Percentiles rank a stretch among this genome's conserved stretches.
Evolutionary conservation across 2,888 invertebrate genomes (phyloP).

Genomic region (Oscheius sp.): DNA sequence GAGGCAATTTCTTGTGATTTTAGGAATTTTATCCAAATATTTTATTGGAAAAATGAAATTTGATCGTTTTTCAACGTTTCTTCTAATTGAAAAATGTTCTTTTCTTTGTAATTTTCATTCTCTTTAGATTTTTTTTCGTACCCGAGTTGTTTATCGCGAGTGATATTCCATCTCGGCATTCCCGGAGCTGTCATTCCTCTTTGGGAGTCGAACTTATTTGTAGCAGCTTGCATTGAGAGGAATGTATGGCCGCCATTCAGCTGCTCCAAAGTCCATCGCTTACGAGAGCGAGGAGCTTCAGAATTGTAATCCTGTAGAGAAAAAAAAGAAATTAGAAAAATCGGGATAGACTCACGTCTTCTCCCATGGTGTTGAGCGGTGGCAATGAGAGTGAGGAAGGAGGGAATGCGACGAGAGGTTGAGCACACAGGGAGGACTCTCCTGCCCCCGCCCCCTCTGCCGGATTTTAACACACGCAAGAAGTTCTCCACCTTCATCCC

Average conservation of each 20-base stretch:
- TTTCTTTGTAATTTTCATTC: too few species aligned
- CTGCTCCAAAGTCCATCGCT: constrained; percentile 71
- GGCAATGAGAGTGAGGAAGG: neutral
- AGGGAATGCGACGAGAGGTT: constrained; percentile 32
- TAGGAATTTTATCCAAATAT: too few species aligned
- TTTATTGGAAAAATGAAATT: too few species aligned
- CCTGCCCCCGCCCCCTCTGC: constrained; percentile 21
- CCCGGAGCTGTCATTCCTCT: constrained; percentile 71
- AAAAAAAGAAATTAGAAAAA: neutral
- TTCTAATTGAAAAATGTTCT: too few species aligned
- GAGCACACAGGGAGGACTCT: constrained; percentile 29
- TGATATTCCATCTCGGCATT: constrained; percentile 72
- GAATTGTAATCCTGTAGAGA: constrained; percentile 34
- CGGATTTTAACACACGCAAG: constrained; percentile 1
- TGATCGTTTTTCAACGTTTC: too few species aligned
- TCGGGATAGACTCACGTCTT: constrained; percentile 31
- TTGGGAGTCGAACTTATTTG: constrained; percentile 72
- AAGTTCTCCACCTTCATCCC: neutral
- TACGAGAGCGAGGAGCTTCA: constrained; percentile 45
- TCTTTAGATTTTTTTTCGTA: too few species aligned
- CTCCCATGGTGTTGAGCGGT: constrained; percentile 36
- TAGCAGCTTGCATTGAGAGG: constrained; percentile 70
- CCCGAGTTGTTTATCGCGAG: constrained; percentile 72
- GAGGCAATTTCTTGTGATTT: constrained; percentile 3
- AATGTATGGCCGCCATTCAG: constrained; percentile 71